Percentiles rank a stretch among this genome's conserved stretches.
phyloP scores from a whole-genome alignment of 2,888 invertebrate genomes.

The Caenorhabditis imperialis region DNA sequence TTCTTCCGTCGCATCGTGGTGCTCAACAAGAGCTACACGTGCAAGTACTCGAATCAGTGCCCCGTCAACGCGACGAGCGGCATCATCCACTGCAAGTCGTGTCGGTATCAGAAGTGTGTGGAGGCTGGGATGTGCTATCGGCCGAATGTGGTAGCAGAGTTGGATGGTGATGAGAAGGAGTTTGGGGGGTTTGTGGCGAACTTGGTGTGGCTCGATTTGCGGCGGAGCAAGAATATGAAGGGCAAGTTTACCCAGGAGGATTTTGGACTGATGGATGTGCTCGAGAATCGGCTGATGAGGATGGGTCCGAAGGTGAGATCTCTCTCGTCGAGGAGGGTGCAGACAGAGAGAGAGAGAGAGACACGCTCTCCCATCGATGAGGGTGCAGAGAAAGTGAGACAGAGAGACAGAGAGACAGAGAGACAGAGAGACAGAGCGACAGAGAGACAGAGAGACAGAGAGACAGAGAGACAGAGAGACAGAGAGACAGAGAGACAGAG shows the following conservation, averaged over 20 bases:
- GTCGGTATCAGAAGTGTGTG: no score
- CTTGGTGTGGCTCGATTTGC: slow-evolving; percentile 8
- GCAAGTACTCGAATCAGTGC: slow-evolving; percentile 3
- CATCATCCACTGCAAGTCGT: no score
- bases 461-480: slow-evolving; percentile 8
- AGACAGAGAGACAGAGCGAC: no score
- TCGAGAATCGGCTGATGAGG: slow-evolving; percentile 14
- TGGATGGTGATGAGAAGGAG: no score
- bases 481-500: slow-evolving; percentile 4
- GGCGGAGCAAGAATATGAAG: slow-evolving; percentile 17
- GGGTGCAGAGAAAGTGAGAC: neutral
- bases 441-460: slow-evolving; percentile 5
- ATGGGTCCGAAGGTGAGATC: slow-evolving; percentile 18
- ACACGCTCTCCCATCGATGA: no score
- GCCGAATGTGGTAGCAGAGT: no score
- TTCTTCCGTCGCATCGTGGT: slow-evolving; percentile 17
- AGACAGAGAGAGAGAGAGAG: slow-evolving; percentile 10
- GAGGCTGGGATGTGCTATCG: no score
- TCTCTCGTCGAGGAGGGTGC: no score
- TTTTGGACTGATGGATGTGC: slow-evolving; percentile 2
- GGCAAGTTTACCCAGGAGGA: slow-evolving; percentile 17
- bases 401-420: slow-evolving; percentile 6
- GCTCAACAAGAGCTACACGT: slow-evolving; percentile 15
- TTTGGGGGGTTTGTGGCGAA: no score
- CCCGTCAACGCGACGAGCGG: no score